A percentile compares a stretch with the other conserved stretches of the same genome.
Conservation (phyloP, 2,888 invertebrate species). For the Drosophila stalkeri region DNA sequence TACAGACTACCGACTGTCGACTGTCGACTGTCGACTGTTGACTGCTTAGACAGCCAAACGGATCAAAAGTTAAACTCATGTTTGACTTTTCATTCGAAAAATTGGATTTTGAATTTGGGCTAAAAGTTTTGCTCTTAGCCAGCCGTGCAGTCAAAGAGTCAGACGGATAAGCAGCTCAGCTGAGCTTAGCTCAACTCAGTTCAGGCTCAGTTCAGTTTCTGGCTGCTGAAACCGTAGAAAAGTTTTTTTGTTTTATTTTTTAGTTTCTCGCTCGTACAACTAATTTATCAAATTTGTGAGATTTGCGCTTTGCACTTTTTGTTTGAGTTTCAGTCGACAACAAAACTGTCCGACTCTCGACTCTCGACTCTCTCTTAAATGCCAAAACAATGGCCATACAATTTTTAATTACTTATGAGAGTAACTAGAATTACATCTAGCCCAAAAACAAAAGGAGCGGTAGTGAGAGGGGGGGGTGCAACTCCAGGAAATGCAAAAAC, state of each 20-base stretch:
- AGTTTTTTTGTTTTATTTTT: conserved; percentile 57
- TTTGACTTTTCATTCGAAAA: conserved; percentile 81
- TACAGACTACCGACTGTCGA: conserved; percentile 47
- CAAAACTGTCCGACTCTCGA: conserved; percentile 3
- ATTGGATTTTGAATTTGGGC: conserved; percentile 78
- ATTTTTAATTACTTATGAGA: conserved; percentile 68
- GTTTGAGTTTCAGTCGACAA: conserved; percentile 54
- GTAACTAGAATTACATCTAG: conserved; percentile 42
- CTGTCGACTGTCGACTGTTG: conserved; percentile 51
- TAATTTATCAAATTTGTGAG: conserved; percentile 79
- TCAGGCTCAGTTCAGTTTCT: conserved; percentile 11
- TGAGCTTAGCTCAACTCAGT: conserved; percentile 8
- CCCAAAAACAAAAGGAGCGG: background rate
- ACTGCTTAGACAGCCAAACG: conserved; percentile 69
- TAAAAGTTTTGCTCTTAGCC: conserved; percentile 64
- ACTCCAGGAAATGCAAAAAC: conserved; percentile 59
- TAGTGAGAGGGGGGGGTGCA: background rate
- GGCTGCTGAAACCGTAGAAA: conserved; percentile 48
- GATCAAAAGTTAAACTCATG: conserved; percentile 80
- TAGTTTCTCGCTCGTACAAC: conserved; percentile 47
- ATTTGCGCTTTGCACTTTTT: conserved; percentile 66
- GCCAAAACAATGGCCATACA: conserved; percentile 57
- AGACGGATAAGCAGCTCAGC: conserved; percentile 63
- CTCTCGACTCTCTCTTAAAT: conserved; percentile 23
- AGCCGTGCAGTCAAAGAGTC: conserved; percentile 41